Conservation (phyloP, 1,140 invertebrate genomes). For the Samia ricini region DNA sequence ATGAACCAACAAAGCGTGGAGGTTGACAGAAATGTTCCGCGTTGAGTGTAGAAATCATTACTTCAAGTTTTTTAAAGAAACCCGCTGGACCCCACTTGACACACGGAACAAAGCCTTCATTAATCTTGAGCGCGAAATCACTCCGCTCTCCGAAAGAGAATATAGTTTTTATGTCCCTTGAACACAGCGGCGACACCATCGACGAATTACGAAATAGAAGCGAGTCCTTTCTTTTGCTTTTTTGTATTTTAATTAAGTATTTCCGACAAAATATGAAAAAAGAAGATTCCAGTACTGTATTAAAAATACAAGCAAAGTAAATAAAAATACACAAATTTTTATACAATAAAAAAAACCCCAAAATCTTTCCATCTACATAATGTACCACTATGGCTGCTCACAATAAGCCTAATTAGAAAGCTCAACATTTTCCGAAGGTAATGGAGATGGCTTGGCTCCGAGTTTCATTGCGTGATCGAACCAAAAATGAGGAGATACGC, state of each 20-base stretch:
- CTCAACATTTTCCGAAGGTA: no score
- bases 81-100: neutral
- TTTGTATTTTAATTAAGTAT: neutral
- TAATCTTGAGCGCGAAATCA: constrained; percentile 36
- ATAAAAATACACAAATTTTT: no score
- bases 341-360: no score
- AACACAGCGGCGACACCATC: neutral
- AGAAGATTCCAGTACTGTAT: no score
- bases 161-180: constrained; percentile 3
- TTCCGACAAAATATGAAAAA: no score
- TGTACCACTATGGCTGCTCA: no score
- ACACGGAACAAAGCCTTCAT: constrained; percentile 23
- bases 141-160: constrained; percentile 12
- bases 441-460: no score
- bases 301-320: no score
- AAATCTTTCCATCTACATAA: no score
- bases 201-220: neutral
- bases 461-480: no score
- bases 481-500: no score
- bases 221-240: neutral
- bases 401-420: no score
- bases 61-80: constrained; percentile 4
- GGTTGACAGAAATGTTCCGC: neutral
- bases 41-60: constrained; percentile 5
- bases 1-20: neutral